These are phyloP conservation scores for Yasuhikotakia modesta DNA, from an alignment of 2,797 vertebrate species.

Conservation along the genomic window DNA sequence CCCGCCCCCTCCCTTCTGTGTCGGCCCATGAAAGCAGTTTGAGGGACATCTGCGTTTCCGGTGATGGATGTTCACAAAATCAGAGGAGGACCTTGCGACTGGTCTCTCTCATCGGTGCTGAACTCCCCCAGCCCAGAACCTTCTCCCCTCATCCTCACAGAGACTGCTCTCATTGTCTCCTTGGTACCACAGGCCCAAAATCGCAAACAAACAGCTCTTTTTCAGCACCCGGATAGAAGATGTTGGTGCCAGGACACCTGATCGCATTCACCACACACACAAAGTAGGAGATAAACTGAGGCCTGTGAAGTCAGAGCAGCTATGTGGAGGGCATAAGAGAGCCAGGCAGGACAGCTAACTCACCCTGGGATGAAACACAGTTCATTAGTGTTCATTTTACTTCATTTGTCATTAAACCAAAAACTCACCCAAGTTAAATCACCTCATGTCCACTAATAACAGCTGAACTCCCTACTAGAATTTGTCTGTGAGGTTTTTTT, in stretches of 20 bases:
- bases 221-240: slow-evolving; percentile 57
- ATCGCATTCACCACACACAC: slow-evolving; percentile 52
- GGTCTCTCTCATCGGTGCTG: slow-evolving; percentile 25
- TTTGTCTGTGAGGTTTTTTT: slow-evolving; percentile 14
- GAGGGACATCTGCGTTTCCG: slow-evolving; percentile 42
- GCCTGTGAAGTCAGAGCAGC: too few relatives aligned
- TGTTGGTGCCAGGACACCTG: slow-evolving; percentile 60
- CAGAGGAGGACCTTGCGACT: slow-evolving; percentile 31
- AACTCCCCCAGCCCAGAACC: slow-evolving; percentile 16
- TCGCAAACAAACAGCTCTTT: slow-evolving; percentile 59
- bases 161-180: slow-evolving; percentile 60
- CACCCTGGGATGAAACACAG: slow-evolving; percentile 48
- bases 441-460: slow-evolving; percentile 23
- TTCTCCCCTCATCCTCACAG: slow-evolving; percentile 41
- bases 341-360: slow-evolving; percentile 36
- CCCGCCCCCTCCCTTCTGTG: slow-evolving; percentile 34
- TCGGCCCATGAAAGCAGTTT: neutral
- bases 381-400: neutral
- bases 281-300: slow-evolving; percentile 45
- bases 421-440: slow-evolving; percentile 45
- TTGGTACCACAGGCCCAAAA: slow-evolving; percentile 47
- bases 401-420: slow-evolving; percentile 50
- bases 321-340: slow-evolving; percentile 49
- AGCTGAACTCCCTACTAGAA: slow-evolving; percentile 2
- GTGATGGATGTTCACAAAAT: slow-evolving; percentile 26